Conservation (phyloP, 2,797 vertebrate genomes). For the Chrosomus eos region DNA sequence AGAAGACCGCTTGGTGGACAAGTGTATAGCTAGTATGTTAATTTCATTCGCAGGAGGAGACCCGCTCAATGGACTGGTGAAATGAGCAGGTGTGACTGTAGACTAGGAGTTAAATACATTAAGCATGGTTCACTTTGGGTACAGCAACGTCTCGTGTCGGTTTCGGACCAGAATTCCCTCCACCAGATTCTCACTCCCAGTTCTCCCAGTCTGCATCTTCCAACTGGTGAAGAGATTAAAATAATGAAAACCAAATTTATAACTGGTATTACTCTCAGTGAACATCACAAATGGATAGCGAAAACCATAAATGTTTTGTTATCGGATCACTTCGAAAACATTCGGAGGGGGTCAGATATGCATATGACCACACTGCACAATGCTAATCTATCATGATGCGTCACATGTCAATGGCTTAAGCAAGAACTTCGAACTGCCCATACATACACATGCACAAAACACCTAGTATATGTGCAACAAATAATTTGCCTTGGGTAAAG, state of each 20-base stretch:
- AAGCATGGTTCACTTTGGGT: slow-evolving; percentile 73
- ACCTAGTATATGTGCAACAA: not conserved
- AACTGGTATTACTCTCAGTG: not conserved
- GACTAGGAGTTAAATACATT: slow-evolving; percentile 77
- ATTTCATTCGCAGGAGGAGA: slow-evolving; percentile 26
- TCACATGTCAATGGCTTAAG: not conserved
- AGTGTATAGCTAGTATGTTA: slow-evolving; percentile 28
- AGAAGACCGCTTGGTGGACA: slow-evolving; percentile 3
- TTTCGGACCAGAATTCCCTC: slow-evolving; percentile 53
- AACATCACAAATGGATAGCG: not conserved
- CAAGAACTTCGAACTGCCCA: not conserved
- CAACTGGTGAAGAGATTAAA: slow-evolving; percentile 76
- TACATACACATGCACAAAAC: not conserved
- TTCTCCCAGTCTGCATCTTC: slow-evolving; percentile 97
- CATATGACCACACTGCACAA: not conserved
- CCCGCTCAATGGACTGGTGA: slow-evolving; percentile 23
- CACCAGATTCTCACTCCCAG: slow-evolving; percentile 85
- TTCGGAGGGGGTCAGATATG: not conserved
- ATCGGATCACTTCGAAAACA: too few relatives aligned
- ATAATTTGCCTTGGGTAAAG: too few relatives aligned
- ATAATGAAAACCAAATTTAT: not conserved
- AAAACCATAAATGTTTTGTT: not conserved
- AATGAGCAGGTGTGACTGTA: slow-evolving; percentile 75
- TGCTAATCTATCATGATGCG: not conserved
- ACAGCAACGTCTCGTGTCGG: slow-evolving; percentile 68